Evolutionary conservation across 35 echinoderm and acorn worm species (phyloP), one percentile per base, ranked within the genome.

Genomic region (Lytechinus variegatus): DNA sequence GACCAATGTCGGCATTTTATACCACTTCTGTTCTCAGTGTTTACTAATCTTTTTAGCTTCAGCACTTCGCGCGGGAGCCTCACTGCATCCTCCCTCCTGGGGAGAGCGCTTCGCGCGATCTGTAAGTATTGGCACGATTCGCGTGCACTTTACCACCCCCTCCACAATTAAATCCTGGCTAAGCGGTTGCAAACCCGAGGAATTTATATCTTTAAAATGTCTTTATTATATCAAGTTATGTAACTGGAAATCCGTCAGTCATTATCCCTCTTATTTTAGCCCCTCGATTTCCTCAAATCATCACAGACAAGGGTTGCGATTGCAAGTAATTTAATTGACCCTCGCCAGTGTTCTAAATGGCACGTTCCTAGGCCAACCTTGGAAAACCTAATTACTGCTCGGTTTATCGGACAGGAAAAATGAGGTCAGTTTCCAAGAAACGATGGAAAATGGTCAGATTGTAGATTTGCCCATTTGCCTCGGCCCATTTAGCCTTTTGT

Each of bases 361-460:
- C 66, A 24, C 66, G 66, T 79, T 24, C 33, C 33, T 44, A 44
- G 33, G 33, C 33, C 19, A 71, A 24, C 24, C 4, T 79, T 4
- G 4, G 66, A 79, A 79, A 79, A 24, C n/a, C 61, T 71, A 71
- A 71, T 71, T 71, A 71, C 14, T 71, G 61, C 61, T 24, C 66
- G 19, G 21, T 16, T 27, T 79, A 79, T 79, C 66, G n/a, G 16
- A 24, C 66, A 24, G 12, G 66, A 79, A 79, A 79, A 79, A 79
- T 16, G 66, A 79, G 66, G 66, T 79, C 66, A 79, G 16, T 79
- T 79, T 79, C 66, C 66, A 79, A 79, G 66, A 79, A 79, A 79
- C 66, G 19, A 24, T 24, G 16, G n/a, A n/a, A 79, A 79, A 79
- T 79, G 66, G 66, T 79, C 66, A 79, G 33, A 44, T 44, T 44